Evolutionary conservation across 2,113 vertebrate genomes (phyloP).

Genomic region (Indri indri): DNA sequence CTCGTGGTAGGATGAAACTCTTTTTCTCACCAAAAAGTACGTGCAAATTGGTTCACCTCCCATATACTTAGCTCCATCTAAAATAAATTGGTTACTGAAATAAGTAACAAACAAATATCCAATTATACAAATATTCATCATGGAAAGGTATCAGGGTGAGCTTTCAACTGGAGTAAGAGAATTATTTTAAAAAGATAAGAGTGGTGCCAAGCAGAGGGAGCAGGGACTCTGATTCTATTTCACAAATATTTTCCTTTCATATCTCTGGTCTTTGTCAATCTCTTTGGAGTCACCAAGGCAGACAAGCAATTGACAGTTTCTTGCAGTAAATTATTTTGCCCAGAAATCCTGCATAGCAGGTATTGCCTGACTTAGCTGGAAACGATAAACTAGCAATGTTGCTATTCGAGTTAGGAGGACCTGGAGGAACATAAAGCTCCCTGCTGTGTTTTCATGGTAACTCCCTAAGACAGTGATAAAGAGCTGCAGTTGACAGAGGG

Average conservation of each 20-base stretch:
- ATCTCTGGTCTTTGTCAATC: conserved; percentile 62
- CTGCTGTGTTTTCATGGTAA: neutral
- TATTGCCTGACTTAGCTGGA: conserved; percentile 58
- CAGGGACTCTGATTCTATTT: conserved; percentile 43
- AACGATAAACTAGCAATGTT: conserved; percentile 75
- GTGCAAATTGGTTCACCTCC: neutral
- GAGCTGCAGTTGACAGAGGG: neutral
- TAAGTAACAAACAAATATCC: neutral
- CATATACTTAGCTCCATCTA: neutral
- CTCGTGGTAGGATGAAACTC: neutral
- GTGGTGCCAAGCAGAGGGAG: neutral
- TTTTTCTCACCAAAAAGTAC: neutral
- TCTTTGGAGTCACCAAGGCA: conserved; percentile 60
- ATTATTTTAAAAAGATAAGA: conserved; percentile 57
- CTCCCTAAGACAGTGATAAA: neutral
- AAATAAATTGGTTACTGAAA: neutral
- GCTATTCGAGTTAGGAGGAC: conserved; percentile 69
- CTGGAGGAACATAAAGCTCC: conserved; percentile 4
- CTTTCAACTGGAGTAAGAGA: conserved; percentile 13
- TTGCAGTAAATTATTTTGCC: conserved; percentile 66
- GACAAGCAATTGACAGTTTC: conserved; percentile 58
- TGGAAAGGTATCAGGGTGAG: neutral
- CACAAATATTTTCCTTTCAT: conserved; percentile 67
- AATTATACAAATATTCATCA: neutral
- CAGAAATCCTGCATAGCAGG: conserved; percentile 76